A percentile compares a stretch with the other conserved stretches of the same genome.
These are phyloP conservation scores for Nasonia oneida DNA, from an alignment of 2,888 invertebrate genomes.

Conservation along the genomic window DNA sequence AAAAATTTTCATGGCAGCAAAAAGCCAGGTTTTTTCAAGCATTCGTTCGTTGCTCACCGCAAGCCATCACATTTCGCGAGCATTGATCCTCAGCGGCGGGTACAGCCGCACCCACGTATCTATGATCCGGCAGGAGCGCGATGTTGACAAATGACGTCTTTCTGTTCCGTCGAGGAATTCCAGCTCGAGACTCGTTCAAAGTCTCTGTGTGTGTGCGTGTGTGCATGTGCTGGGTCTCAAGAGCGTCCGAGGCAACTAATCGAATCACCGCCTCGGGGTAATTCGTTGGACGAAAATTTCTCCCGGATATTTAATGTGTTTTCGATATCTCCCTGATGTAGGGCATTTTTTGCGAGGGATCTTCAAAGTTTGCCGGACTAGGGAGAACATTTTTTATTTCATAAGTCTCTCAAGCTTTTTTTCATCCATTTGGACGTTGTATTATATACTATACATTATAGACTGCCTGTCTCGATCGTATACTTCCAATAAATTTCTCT, in stretches of 20 bases:
- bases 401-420: background rate
- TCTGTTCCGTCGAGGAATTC: conserved; percentile 30
- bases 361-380: background rate
- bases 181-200: conserved; percentile 11
- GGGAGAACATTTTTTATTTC: background rate
- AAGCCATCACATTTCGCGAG: background rate
- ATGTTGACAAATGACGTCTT: conserved; percentile 58
- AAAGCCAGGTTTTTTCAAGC: conserved; percentile 4
- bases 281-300: conserved; percentile 6
- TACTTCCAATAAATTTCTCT: no score
- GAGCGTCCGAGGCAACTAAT: conserved; percentile 23
- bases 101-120: conserved; percentile 20
- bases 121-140: conserved; percentile 32
- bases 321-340: conserved; percentile 13
- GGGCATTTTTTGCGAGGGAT: background rate
- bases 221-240: background rate
- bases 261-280: conserved; percentile 29
- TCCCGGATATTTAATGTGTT: conserved; percentile 8
- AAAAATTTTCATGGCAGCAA: conserved; percentile 5
- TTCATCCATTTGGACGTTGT: background rate
- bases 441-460: background rate
- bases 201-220: background rate
- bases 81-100: conserved; percentile 33
- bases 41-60: background rate
- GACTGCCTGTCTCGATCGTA: no score